Evolutionary conservation across 2,113 vertebrate species (phyloP), one percentile per base, ranked within the genome.

Genomic region (Antechinus stuartii): DNA sequence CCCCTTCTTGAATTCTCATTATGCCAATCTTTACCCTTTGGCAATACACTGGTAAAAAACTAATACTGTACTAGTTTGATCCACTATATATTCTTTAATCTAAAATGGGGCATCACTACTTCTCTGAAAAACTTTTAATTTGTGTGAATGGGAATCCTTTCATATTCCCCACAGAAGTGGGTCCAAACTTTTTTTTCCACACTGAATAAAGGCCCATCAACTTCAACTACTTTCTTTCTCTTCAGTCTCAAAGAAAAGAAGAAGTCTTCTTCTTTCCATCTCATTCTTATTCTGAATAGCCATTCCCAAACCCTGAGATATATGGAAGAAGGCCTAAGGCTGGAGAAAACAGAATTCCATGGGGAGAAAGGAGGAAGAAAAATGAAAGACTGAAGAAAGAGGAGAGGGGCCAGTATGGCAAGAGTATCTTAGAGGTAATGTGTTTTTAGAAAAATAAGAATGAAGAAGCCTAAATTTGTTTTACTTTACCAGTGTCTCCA

Each of bases 21-120:
- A 91, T 46, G 50, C 8, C 26, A 47, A 42, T n/a, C 35, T 16
- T 35, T 89, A 91, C 35, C 16, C 19, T 1, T 93, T 12, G 92
- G 90, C 42, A 93, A 92, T 94, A 91, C 25, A 52, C 8, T 55
- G 47, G 50, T 91, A 56, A 93, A 76, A 92, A 95, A 89, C 53
- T 92, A 54, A 97, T 91, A 92, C 22, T 42, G 91, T 2, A 35
- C 1, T 54, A 30, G 55, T 24, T 46, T 6, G 42, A 50, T 90
- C 90, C 90, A 90, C 47, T 2, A 94, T 50, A 91, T 94, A 56
- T 50, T 90, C 52, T 61, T 42, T 49, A 84, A 56, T 52, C n/a
- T 90, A 57, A 94, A 49, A 3, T 54, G 50, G 25, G 10, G 47
- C 54, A 84, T 94, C 68, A 91, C 24, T 14, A n/a, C 5, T 53